Percentiles rank a stretch among this genome's conserved stretches.
Conservation (phyloP, 2,888 invertebrate genomes). For the Aporophyla lueneburgensis region DNA sequence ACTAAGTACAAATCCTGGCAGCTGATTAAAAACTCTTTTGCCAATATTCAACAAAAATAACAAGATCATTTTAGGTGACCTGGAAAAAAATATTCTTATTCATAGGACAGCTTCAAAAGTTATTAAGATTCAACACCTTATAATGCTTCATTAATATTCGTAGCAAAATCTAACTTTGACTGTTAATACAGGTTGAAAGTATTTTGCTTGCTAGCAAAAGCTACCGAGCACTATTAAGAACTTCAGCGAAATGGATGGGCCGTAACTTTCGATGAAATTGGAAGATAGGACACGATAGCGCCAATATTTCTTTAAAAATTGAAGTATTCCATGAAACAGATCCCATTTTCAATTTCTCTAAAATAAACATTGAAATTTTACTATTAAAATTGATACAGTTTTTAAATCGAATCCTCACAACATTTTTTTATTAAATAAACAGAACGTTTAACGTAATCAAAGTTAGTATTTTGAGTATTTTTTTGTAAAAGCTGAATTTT, state of each 20-base stretch:
- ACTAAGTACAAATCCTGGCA: neutral
- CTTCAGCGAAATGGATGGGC: constrained; percentile 12
- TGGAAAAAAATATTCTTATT: neutral
- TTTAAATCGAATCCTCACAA: neutral
- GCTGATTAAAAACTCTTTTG: neutral
- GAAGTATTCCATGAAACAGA: constrained; percentile 4
- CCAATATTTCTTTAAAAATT: constrained; percentile 5
- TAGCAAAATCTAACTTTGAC: neutral
- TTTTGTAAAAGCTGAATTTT: neutral
- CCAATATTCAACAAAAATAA: neutral
- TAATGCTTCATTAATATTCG: constrained; percentile 31
- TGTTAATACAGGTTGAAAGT: no score
- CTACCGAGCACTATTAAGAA: constrained; percentile 22
- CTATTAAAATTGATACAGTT: neutral
- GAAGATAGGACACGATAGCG: constrained; percentile 17
- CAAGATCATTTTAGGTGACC: neutral
- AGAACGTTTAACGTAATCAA: constrained; percentile 17
- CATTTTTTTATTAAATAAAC: neutral
- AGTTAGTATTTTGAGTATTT: neutral
- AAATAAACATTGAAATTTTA: neutral
- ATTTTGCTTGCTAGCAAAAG: no score
- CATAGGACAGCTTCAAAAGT: neutral
- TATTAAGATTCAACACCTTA: constrained; percentile 8
- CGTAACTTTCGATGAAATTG: constrained; percentile 40
- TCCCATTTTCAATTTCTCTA: neutral